Conservation (phyloP, 2,113 vertebrate species). For the Lamprotornis superbus region DNA sequence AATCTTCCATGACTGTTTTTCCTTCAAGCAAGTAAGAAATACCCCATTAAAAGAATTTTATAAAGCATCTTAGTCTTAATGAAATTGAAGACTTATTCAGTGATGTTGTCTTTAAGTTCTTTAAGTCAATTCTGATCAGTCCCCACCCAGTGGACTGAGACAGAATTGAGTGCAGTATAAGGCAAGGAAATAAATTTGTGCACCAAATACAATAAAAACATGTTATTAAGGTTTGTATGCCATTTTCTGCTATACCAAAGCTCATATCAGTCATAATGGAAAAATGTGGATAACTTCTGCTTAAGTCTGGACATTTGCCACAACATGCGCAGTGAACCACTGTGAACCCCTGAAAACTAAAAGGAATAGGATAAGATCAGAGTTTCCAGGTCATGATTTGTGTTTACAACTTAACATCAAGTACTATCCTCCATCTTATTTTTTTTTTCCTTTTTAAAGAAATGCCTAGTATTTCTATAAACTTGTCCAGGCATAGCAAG, state of each 20-base stretch:
- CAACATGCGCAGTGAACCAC: not conserved
- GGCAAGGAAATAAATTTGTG: not conserved
- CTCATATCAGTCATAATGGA: not conserved
- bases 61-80: constrained; percentile 66
- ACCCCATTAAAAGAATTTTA: constrained; percentile 16
- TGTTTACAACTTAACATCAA: not conserved
- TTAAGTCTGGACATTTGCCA: not conserved
- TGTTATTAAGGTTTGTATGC: not conserved
- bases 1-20: not conserved
- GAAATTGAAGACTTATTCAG: constrained; percentile 65
- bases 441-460: rapidly evolving
- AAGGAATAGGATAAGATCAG: not conserved
- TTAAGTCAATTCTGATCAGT: not conserved
- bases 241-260: not conserved
- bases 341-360: not conserved
- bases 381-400: not conserved
- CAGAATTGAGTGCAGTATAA: not conserved
- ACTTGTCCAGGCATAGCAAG: not conserved
- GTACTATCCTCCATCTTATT: rapidly evolving
- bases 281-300: not conserved
- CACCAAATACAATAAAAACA: not conserved
- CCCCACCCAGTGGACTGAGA: not conserved
- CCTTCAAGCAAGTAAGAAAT: not conserved
- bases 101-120: constrained; percentile 78
- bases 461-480: not conserved